These are phyloP conservation scores for Abramis brama DNA, from an alignment of 2,113 vertebrate genomes.

Conservation along the genomic window DNA sequence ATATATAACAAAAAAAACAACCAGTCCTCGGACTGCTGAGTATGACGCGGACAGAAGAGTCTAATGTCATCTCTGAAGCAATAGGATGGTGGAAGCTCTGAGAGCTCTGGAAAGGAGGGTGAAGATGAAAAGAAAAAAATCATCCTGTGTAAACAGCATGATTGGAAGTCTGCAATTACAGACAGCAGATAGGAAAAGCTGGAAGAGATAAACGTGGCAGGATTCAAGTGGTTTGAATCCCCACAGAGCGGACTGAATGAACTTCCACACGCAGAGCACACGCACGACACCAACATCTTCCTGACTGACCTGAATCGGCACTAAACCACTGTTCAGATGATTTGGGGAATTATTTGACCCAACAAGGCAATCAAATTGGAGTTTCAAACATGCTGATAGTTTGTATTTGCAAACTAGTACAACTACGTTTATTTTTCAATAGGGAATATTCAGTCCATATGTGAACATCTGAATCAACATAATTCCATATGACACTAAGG, in stretches of 20 bases:
- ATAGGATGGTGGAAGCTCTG: constrained; percentile 7
- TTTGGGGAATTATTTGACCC: not conserved
- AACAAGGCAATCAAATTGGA: not conserved
- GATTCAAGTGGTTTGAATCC: constrained; percentile 70
- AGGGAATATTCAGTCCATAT: constrained; percentile 7
- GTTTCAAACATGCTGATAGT: constrained; percentile 18
- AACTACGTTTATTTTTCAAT: constrained; percentile 14
- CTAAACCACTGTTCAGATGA: constrained; percentile 1
- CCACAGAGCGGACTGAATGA: constrained; percentile 66
- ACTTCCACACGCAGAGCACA: constrained; percentile 76
- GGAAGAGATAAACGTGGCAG: constrained; percentile 68
- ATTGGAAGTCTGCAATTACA: constrained; percentile 79
- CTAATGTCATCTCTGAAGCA: not conserved
- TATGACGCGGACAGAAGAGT: not conserved
- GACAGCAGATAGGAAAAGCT: constrained; percentile 63
- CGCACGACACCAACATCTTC: constrained; percentile 57
- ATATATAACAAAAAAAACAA: not conserved
- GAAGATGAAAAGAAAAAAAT: constrained; percentile 29
- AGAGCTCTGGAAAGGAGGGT: constrained; percentile 29
- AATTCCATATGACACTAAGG: constrained; percentile 3
- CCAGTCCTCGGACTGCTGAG: not conserved
- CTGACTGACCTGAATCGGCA: not conserved
- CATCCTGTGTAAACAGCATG: constrained; percentile 65
- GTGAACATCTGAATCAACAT: constrained; percentile 37
- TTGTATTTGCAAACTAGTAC: constrained; percentile 33